Evolutionary conservation across 2,113 vertebrate species (phyloP).

Genomic region (Podiceps cristatus): DNA sequence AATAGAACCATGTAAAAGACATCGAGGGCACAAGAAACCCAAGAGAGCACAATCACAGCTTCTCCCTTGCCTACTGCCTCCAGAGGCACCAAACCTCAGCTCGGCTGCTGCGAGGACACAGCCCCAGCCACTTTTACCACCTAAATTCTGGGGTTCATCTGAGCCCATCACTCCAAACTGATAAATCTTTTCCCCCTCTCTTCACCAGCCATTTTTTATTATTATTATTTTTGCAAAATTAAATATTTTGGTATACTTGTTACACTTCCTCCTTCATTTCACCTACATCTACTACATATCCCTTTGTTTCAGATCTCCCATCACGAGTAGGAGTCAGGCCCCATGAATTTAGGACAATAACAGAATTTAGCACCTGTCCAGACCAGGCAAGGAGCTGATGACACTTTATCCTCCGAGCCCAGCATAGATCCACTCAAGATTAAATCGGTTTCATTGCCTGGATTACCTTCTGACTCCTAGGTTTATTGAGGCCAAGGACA

Average conservation of each 20-base stretch:
- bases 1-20: background rate
- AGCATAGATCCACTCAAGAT: background rate
- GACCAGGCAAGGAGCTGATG: background rate
- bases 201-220: background rate
- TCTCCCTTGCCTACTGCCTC: background rate
- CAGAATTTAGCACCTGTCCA: background rate
- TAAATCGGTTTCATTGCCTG: background rate
- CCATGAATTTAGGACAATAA: background rate
- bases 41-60: background rate
- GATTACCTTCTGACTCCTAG: too few species aligned
- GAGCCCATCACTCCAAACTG: background rate
- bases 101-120: background rate
- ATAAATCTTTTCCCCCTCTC: background rate
- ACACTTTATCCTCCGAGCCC: background rate
- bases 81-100: background rate
- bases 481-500: background rate
- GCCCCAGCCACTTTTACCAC: background rate
- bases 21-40: background rate
- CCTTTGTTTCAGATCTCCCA: background rate
- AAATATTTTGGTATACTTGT: background rate
- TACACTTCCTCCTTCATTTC: background rate
- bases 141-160: background rate
- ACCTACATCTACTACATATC: background rate
- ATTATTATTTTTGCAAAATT: background rate
- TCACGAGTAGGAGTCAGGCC: background rate